These are phyloP conservation scores for Glyptemys insculpta DNA, from an alignment of 2,797 vertebrate genomes.

Conservation along the genomic window DNA sequence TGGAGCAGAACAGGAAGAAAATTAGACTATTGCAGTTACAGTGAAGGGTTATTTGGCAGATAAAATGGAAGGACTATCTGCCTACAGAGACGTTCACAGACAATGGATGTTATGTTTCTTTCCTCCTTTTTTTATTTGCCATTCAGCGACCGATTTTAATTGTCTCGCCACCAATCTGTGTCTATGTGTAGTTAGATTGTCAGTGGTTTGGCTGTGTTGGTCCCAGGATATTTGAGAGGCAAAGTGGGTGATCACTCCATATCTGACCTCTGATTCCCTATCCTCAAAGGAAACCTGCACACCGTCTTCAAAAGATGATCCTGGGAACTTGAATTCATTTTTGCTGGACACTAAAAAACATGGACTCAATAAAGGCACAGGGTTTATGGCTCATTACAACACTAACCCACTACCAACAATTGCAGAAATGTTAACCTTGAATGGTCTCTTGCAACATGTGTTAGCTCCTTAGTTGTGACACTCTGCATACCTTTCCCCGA, in stretches of 20 bases:
- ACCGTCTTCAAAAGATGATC: background rate
- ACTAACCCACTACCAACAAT: background rate
- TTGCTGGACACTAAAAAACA: background rate
- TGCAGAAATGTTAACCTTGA: background rate
- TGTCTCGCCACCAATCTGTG: background rate
- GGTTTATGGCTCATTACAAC: background rate
- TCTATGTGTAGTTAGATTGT: background rate
- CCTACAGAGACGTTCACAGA: background rate
- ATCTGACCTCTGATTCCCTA: background rate
- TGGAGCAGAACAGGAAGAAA: background rate
- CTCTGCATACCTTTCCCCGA: background rate
- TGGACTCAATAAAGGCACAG: background rate
- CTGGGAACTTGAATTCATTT: background rate
- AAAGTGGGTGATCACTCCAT: background rate
- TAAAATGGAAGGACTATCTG: background rate
- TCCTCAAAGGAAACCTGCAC: background rate
- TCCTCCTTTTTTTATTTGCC: slow-evolving; percentile 9
- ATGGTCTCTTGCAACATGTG: background rate
- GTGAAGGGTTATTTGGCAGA: background rate
- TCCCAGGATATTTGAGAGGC: background rate
- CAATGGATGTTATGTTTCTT: background rate
- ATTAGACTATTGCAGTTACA: background rate
- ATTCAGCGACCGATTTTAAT: slow-evolving; percentile 38
- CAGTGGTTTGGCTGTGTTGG: background rate
- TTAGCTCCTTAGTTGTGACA: background rate